These are phyloP conservation scores for Palythoa grandis DNA, from an alignment of 92 coral and sea anemone genomes.

Conservation along the genomic window DNA sequence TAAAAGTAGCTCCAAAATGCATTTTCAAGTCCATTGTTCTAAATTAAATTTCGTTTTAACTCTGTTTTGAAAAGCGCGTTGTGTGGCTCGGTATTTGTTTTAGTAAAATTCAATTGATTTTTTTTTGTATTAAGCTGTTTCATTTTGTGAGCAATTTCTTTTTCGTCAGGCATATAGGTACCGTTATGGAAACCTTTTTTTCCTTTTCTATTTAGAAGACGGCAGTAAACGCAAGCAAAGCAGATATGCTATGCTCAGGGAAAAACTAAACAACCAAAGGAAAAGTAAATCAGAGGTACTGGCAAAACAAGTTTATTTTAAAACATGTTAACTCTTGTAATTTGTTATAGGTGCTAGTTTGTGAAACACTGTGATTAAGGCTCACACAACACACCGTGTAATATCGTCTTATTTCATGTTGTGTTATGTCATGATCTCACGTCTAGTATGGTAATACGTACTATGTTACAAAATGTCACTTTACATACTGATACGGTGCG, in stretches of 20 bases:
- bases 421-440: not conserved
- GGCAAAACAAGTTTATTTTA: not conserved
- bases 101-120: no score
- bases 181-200: not conserved
- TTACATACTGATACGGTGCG: no score
- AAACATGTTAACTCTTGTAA: not conserved
- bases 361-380: not conserved
- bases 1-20: no score
- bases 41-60: no score
- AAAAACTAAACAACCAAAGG: constrained; percentile 8
- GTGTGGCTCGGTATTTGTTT: no score
- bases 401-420: not conserved
- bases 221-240: constrained; percentile 14
- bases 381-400: not conserved
- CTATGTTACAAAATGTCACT: no score
- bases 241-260: constrained; percentile 22
- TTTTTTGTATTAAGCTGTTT: no score
- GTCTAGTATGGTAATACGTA: not conserved
- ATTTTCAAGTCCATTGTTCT: no score
- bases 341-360: not conserved
- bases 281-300: constrained; percentile 8
- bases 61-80: no score
- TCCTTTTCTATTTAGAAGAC: not conserved
- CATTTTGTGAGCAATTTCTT: no score
- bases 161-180: not conserved